A percentile compares a stretch with the other conserved stretches of the same genome.
Conservation (phyloP, 2,888 invertebrate species). For the Drymonia ruficornis region DNA sequence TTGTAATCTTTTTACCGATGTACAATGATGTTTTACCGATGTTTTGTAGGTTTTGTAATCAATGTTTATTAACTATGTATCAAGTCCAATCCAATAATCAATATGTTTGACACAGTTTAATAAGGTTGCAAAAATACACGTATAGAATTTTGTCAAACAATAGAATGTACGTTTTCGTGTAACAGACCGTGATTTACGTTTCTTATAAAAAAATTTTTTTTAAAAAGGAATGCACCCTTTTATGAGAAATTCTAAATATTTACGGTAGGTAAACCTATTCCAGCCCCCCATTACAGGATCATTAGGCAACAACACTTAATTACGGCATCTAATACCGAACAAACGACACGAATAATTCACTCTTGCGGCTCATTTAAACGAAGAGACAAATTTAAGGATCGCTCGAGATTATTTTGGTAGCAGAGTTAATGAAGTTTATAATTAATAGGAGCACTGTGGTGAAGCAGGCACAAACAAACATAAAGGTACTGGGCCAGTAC, state of each 20-base stretch:
- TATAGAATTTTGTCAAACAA: no score
- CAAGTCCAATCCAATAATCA: no score
- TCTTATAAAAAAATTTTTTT: no score
- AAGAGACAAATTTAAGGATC: slow-evolving; percentile 45
- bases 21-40: slow-evolving; percentile 3
- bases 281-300: slow-evolving; percentile 18
- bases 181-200: no score
- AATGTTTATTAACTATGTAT: no score
- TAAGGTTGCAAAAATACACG: no score
- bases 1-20: slow-evolving; percentile 35
- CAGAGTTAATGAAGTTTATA: slow-evolving; percentile 20
- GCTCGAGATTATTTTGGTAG: slow-evolving; percentile 35
- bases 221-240: no score
- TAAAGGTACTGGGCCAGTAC: no score
- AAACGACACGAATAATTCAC: slow-evolving; percentile 56
- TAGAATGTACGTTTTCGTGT: no score
- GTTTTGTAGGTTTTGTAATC: background rate
- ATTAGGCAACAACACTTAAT: slow-evolving; percentile 37
- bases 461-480: background rate
- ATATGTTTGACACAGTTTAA: no score
- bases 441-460: slow-evolving; percentile 1
- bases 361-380: slow-evolving; percentile 55
- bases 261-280: background rate
- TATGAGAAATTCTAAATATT: background rate
- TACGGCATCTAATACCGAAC: slow-evolving; percentile 43